These are phyloP conservation scores for Acanthosoma haemorrhoidale DNA, from an alignment of 2,888 invertebrate species.

Conservation along the genomic window DNA sequence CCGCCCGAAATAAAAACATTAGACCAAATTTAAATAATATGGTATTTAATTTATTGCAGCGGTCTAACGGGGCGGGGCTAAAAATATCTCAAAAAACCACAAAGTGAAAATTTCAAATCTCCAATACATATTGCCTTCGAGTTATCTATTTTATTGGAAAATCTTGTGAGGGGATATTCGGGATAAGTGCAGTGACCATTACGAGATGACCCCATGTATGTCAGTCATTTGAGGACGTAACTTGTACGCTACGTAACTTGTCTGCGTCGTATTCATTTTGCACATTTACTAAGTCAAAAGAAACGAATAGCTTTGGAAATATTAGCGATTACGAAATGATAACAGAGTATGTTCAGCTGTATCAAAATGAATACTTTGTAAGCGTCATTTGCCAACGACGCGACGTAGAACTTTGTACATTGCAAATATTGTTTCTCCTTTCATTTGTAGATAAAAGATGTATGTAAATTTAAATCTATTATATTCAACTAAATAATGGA, in stretches of 20 bases:
- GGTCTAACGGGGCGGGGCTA: not conserved
- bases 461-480: slow-evolving; percentile 26
- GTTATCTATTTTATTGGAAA: not conserved
- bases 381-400: not conserved
- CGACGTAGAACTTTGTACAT: slow-evolving; percentile 18
- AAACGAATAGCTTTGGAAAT: too few relatives aligned
- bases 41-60: not conserved
- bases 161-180: not conserved
- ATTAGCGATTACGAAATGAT: too few relatives aligned
- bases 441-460: not conserved
- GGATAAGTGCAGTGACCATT: not conserved
- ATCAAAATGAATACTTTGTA: not conserved
- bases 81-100: not conserved
- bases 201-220: not conserved
- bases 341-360: too few relatives aligned
- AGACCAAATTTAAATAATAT: not conserved
- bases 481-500: slow-evolving; percentile 29
- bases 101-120: not conserved
- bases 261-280: not conserved
- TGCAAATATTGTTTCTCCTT: slow-evolving; percentile 32
- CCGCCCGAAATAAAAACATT: slow-evolving; percentile 11
- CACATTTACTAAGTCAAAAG: too few relatives aligned
- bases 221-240: too few relatives aligned
- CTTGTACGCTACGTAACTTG: too few relatives aligned
- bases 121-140: not conserved